phyloP scores from a whole-genome alignment of 2,888 invertebrate genomes.

The Agelastica alni region DNA sequence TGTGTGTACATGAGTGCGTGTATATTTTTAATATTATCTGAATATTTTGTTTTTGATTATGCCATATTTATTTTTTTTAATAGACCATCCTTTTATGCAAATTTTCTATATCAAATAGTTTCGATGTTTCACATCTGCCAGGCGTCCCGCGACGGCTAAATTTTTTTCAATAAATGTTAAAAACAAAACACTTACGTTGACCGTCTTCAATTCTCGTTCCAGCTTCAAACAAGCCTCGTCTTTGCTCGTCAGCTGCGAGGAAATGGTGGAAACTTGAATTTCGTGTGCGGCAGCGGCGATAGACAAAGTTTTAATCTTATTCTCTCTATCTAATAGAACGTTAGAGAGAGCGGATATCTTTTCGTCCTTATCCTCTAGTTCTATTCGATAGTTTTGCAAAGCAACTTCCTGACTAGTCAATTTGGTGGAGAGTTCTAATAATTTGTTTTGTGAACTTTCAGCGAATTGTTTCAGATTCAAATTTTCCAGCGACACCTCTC shows the following conservation, averaged over 20 bases:
- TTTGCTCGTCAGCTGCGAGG: conserved; percentile 15
- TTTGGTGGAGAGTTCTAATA: background rate
- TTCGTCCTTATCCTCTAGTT: background rate
- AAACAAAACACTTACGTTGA: conserved; percentile 12
- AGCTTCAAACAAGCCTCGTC: conserved; percentile 10
- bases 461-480: conserved; percentile 5
- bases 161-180: background rate
- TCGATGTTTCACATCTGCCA: too few species aligned
- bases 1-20: too few species aligned
- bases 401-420: background rate
- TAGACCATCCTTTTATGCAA: too few species aligned
- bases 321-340: conserved; percentile 15
- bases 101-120: too few species aligned
- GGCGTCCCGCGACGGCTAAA: too few species aligned
- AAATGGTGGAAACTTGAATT: conserved; percentile 7
- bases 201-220: conserved; percentile 16
- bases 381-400: background rate
- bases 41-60: background rate
- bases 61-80: conserved; percentile 9
- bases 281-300: conserved; percentile 8
- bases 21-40: too few species aligned
- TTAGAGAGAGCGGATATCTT: background rate
- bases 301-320: conserved; percentile 8
- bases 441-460: background rate
- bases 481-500: conserved; percentile 4